Evolutionary conservation across 2,797 vertebrate genomes (phyloP).

Genomic region (Hydrolagus colliei): DNA sequence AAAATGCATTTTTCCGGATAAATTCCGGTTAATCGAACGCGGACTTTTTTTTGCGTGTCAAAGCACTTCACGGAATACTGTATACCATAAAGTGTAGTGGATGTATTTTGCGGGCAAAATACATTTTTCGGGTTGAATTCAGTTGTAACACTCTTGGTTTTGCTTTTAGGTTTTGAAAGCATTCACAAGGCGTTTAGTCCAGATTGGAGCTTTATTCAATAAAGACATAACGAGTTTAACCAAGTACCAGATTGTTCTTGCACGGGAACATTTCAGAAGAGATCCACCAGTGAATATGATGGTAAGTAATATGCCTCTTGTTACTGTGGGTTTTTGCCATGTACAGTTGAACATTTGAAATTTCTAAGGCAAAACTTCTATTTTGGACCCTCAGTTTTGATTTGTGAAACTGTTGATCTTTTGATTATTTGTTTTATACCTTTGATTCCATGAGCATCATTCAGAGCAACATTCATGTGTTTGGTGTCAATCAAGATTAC

Average conservation of each 20-base stretch:
- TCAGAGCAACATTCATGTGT: too few species aligned
- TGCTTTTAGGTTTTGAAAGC: conserved; percentile 71
- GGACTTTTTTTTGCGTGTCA: too few species aligned
- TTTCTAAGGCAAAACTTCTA: neutral
- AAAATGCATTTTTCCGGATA: too few species aligned
- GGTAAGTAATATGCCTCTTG: conserved; percentile 48
- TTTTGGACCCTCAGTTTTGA: neutral
- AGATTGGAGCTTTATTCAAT: conserved; percentile 61
- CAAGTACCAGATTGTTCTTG: conserved; percentile 87
- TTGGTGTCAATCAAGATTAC: too few species aligned
- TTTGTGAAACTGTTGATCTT: neutral
- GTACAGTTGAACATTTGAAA: conserved; percentile 12
- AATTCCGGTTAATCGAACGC: too few species aligned
- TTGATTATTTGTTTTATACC: too few species aligned
- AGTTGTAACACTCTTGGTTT: conserved; percentile 41
- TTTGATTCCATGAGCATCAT: too few species aligned
- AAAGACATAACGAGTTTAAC: conserved; percentile 70
- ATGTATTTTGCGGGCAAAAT: too few species aligned
- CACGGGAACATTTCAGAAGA: conserved; percentile 84
- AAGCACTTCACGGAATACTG: too few species aligned
- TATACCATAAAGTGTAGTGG: too few species aligned
- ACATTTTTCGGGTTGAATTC: conserved; percentile 33
- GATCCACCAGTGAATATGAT: conserved; percentile 66
- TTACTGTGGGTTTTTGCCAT: neutral
- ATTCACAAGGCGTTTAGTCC: conserved; percentile 74